Base-by-base conservation (phyloP, 2,113 vertebrate genomes). In the Falcunculus frontatus region DNA sequence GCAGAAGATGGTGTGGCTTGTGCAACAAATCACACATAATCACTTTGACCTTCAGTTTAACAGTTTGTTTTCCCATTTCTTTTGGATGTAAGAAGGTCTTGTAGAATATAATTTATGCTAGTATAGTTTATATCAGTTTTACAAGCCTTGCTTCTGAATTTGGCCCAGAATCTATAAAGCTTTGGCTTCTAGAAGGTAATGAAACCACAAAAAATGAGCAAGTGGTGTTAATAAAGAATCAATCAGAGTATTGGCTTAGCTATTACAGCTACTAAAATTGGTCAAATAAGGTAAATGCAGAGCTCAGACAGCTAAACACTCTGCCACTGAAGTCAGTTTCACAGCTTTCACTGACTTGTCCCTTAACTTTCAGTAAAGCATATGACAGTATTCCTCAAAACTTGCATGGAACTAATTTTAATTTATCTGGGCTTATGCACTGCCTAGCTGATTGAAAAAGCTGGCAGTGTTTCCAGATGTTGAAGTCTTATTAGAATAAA, bases 151-250 rank as follows among this genome's bases (percentile, higher is more conserved):
- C 70, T 93, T 89, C 87, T 95, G 87, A 94, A 85, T 91, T 93
- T 96, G 78, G 53, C 57, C 57, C 70, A 84, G 77, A 89, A 78
- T 27, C 53, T 91, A 76, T 85, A 96, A 95, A 93, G 23, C 46
- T 89, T 49, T 94, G 79, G 37, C 84, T 91, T 89, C 52, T 82
- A 50, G 42, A 70, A 84, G 22, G 42, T 89, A 94, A 87, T 77
- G 67, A 94, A 95, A 91, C 78, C 87, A 85, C 82, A 84, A 93
- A 89, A 92, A 89, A 85, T 89, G 87, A 87, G 11, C 1, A 0
- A 92, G n/a, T 69, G 50, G 8, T 91, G 30, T 84, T 97, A 95
- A 79, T 75, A 94, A 89, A 73, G 69, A 87, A 89, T 93, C 86
- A 91, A 76, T 84, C 81, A 91, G 69, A 69, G 25, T 50, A 65